Percentiles rank a stretch among this genome's conserved stretches.
Conservation (phyloP, 2,888 invertebrate species). For the Eupithecia inturbata region DNA sequence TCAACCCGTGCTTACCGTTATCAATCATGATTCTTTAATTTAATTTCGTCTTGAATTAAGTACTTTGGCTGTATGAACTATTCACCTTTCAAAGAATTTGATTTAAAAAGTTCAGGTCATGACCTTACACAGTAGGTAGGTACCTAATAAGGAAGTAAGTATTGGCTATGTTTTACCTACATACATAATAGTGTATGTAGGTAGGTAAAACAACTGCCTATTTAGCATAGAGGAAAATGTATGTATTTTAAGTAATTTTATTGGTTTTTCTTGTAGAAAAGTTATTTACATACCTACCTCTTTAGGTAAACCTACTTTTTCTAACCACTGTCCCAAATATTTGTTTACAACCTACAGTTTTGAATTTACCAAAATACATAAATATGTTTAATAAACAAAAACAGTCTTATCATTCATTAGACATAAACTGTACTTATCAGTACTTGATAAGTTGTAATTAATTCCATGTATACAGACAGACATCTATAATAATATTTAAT, state of each 20-base stretch:
- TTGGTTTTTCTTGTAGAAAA: not conserved
- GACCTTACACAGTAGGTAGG: not conserved
- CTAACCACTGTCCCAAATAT: not conserved
- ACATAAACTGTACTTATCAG: not conserved
- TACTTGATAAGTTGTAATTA: not conserved
- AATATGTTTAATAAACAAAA: not conserved
- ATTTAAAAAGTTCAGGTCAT: slow-evolving; percentile 3
- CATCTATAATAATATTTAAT: not conserved
- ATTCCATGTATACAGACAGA: not conserved
- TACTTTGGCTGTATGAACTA: slow-evolving; percentile 2
- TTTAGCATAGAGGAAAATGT: not conserved
- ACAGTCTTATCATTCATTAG: not conserved
- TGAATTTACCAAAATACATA: not conserved
- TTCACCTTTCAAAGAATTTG: not conserved
- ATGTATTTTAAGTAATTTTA: not conserved
- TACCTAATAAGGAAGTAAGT: not conserved
- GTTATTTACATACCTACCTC: not conserved
- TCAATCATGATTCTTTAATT: slow-evolving; percentile 52
- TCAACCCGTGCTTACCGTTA: slow-evolving; percentile 67
- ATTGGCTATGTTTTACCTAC: not conserved
- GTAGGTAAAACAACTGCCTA: not conserved
- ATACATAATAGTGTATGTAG: not conserved
- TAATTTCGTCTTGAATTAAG: slow-evolving; percentile 13
- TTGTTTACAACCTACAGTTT: not conserved
- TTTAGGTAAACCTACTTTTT: not conserved